Base-by-base conservation (phyloP, 1,140 invertebrate genomes). In the Chymomyza costata region DNA sequence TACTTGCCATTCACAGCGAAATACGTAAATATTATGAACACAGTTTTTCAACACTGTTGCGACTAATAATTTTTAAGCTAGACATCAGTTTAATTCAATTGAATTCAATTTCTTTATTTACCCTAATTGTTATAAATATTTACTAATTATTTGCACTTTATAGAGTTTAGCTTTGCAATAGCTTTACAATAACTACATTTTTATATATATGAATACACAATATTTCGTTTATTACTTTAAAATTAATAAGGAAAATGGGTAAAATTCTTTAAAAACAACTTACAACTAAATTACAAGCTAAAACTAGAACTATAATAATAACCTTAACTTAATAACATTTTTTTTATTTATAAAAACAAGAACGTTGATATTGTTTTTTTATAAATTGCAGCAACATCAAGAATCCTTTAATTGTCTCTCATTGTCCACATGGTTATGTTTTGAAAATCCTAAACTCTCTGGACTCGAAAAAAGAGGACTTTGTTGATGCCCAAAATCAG, bases 371-470 rank as follows among this genome's bases (percentile, higher is more conserved):
- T n/a, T 31, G 13, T 3, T 6, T 41, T n/a, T 17, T 5, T 5
- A 32, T 31, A 43, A 30, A 13, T 57, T 84, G 28, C 21, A 86
- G 84, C 43, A 87, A 88, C 45, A 86, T 89, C 40, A 88, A 89
- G 60, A 92, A 92, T 85, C 87, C 89, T 0, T 61, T 91, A 3
- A 88, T 91, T 18, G 84, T 86, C 0, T 74, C 83, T 0, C 86
- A 88, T 34, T 87, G 85, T 15, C 84, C 86, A 0, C 65, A 91
- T 62, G 93, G 93, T 0, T 96, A 95, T 67, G 90, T 94, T 6
- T 85, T 96, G 18, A 96, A 96, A 86, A 89, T 96, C 30, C 86
- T 93, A 14, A 96, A 96, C 85, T 89, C 91, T 0, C 86, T 94
- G 70, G 93, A 95, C 78, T 94, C 94, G 0, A 87, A 90, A 65